These are phyloP conservation scores for Anticlea derivata DNA, from an alignment of 2,888 invertebrate genomes.

Conservation along the genomic window DNA sequence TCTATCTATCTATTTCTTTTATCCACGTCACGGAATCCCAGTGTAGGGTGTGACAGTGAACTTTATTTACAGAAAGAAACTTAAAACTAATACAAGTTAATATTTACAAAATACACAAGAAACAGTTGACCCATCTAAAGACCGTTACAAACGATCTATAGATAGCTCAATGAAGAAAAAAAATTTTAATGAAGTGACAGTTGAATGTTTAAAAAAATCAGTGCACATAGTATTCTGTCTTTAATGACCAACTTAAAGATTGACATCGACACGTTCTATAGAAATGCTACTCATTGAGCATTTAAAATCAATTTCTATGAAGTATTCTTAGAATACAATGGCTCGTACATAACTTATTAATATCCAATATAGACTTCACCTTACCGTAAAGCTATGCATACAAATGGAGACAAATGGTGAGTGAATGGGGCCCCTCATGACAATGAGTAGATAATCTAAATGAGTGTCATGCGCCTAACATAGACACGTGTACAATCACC, in stretches of 20 bases:
- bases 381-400: conserved; percentile 48
- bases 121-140: no score
- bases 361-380: conserved; percentile 51
- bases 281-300: conserved; percentile 7
- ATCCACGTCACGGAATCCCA: no score
- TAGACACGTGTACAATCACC: conserved; percentile 39
- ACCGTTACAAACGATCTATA: no score
- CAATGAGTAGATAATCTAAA: conserved; percentile 47
- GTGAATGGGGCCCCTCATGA: conserved; percentile 37
- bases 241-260: conserved; percentile 11
- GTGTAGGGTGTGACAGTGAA: no score
- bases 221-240: no score
- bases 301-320: conserved; percentile 15
- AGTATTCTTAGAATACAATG: conserved; percentile 13
- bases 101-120: no score
- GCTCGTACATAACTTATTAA: conserved; percentile 32
- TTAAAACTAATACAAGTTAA: no score
- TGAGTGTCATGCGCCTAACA: conserved; percentile 41
- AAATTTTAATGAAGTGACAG: no score
- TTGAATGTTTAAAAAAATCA: no score
- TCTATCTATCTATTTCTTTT: no score
- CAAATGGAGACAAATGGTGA: conserved; percentile 34
- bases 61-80: no score
- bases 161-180: no score
- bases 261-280: conserved; percentile 10